Base-by-base conservation (phyloP, 2,797 vertebrate genomes). In the Myotis planiceps region DNA sequence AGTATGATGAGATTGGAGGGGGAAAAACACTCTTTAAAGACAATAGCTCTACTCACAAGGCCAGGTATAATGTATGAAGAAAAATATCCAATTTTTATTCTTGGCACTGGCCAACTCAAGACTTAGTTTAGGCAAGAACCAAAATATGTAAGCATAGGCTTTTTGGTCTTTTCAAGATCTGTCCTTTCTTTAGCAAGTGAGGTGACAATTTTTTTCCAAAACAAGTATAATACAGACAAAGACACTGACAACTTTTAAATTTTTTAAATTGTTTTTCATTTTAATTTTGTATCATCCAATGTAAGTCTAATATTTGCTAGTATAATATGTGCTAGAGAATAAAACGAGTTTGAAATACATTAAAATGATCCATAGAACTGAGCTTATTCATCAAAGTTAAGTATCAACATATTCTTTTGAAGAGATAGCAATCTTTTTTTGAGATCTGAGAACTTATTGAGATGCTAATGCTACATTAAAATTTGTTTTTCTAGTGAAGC, bases 41-140 rank as follows among this genome's bases (percentile, higher is more conserved):
- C 32, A 65, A 71, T 0, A 1, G 45, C 42, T 55, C 27, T 29
- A n/a, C 29, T 13, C 81, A 87, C 2, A 89, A 94, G 71, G 23
- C 39, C 23, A 58, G 79, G 49, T 72, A 37, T 60, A 10, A 5
- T 9, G 1, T 39, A 1, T 68, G 47, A 72, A 58, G 84, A 90
- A 39, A 94, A 94, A 0, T 16, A 95, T 9, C 19, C 16, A 74
- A 84, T 90, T 96, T 91, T 94, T 60, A 68, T 89, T 78, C 45
- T 55, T 86, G 65, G 75, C 60, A 34, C 49, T 75, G 68, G 23
- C 14, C 65, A 92, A 60, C 10, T 66, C 45, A 86, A 95, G 15
- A 29, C 78, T 88, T 69, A 18, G 15, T 78, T 87, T 90, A 51
- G 32, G 49, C 32, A 94, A 93, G 51, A 74, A 47, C 16, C 25